Base-by-base conservation (phyloP, 2,888 invertebrate species). In the Caenorhabditis zanzibari region DNA sequence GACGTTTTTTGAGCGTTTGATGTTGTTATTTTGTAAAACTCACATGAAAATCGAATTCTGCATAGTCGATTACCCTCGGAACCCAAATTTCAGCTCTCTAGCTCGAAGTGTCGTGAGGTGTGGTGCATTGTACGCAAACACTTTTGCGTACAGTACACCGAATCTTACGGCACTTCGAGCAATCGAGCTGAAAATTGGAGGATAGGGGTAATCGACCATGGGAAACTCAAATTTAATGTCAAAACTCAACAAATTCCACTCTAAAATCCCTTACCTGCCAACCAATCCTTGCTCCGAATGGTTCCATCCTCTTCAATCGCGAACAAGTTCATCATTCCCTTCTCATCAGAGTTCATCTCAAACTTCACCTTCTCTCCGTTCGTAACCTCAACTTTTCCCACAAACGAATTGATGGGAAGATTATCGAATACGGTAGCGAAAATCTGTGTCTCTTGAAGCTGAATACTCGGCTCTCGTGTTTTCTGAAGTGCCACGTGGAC, bases 361-460 rank as follows among this genome's bases (percentile, higher is more conserved):
- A 73, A 83, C 35, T 74, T 75, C 63, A 80, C 77, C 38, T 74
- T 49, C 32, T 75, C 75, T 2, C 24, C 61, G 24, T 58, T 66
- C 35, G 16, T 47, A 22, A 77, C 73, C 16, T 75, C 80, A 4
- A 83, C 64, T 61, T 61, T 83, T 24, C 66, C 74, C 0, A 83
- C 52, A 47, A 54, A 83, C 10, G 83, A 83, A 5, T 64, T 41
- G 7, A 71, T 71, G 0, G 83, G 83, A 5, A 76, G 59, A 19
- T 83, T 75, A 24, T 83, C 83, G 32, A 47, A 83, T 5, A 83
- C 72, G 0, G 80, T 59, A 0, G 83, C 83, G 26, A 83, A 74
- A 4, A 83, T 35, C n/a, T 83, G 80, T 16, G 56, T 59, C 49
- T 83, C 83, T 10, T 32, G 35, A 3, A 83, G 54, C 2, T 22